Percentiles rank a stretch among this genome's conserved stretches.
These are phyloP conservation scores for Lordiphosa fenestrarum DNA, from an alignment of 2,888 invertebrate genomes.

Conservation along the genomic window DNA sequence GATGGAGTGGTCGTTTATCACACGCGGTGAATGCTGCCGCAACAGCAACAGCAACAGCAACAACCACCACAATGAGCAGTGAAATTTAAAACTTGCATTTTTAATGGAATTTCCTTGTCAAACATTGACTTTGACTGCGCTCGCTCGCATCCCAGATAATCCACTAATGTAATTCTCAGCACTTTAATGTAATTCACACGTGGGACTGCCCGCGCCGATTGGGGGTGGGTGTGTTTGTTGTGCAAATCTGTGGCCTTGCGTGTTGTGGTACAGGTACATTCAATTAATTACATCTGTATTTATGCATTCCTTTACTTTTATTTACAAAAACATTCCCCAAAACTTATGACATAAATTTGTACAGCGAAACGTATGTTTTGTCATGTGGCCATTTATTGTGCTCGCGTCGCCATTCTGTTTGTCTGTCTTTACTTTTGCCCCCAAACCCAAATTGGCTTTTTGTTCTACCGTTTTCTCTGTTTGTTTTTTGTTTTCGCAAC, in stretches of 20 bases:
- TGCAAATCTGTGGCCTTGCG: conserved; percentile 28
- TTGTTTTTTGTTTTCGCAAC: conserved; percentile 17
- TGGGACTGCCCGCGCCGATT: conserved; percentile 20
- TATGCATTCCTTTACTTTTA: neutral
- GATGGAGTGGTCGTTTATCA: conserved; percentile 70
- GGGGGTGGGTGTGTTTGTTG: conserved; percentile 5
- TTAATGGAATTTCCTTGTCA: conserved; percentile 70
- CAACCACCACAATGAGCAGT: conserved; percentile 50
- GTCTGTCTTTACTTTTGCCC: conserved; percentile 2
- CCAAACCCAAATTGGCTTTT: conserved; percentile 43
- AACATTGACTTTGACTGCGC: conserved; percentile 50
- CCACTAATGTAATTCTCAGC: conserved; percentile 54
- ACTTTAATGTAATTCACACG: conserved; percentile 35
- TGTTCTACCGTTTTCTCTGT: conserved; percentile 33
- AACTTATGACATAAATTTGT: conserved; percentile 67
- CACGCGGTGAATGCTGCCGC: conserved; percentile 18
- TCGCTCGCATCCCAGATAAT: conserved; percentile 47
- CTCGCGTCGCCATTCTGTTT: conserved; percentile 28
- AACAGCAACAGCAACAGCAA: conserved; percentile 32
- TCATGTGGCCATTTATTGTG: conserved; percentile 68
- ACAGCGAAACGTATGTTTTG: conserved; percentile 69
- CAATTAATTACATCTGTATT: neutral
- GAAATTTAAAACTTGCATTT: conserved; percentile 66
- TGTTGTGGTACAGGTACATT: no score
- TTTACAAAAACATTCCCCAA: conserved; percentile 7